Evolutionary conservation across 2,113 vertebrate species (phyloP).

Genomic region (Panthera tigris): DNA sequence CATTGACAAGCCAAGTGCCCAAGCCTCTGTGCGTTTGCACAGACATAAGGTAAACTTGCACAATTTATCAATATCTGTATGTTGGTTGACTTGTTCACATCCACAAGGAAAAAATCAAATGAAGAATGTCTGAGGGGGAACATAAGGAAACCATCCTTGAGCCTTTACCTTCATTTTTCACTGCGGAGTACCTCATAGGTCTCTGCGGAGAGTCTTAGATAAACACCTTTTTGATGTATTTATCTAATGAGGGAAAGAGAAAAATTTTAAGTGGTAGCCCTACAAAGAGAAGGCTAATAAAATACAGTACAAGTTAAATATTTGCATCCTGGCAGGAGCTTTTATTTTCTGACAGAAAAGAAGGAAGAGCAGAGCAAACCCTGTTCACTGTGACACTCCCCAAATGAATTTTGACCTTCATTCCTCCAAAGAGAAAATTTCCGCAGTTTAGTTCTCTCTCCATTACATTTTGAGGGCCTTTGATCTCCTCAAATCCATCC

Average conservation of each 20-base stretch:
- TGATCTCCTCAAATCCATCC: conserved; percentile 51
- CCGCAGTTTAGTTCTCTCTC: conserved; percentile 37
- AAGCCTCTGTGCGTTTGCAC: background rate
- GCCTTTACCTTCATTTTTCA: background rate
- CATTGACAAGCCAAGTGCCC: background rate
- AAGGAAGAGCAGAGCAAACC: background rate
- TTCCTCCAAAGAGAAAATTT: conserved; percentile 19
- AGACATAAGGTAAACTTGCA: background rate
- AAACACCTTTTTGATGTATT: background rate
- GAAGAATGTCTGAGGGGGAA: background rate
- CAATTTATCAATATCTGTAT: background rate
- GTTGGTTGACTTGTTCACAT: background rate
- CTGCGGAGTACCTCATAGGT: background rate
- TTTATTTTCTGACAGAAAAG: conserved; percentile 32
- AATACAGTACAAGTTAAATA: conserved; percentile 38
- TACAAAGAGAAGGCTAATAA: conserved; percentile 43
- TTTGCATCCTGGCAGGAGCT: conserved; percentile 7
- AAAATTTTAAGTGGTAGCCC: background rate
- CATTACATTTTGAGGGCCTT: background rate
- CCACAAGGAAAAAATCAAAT: background rate
- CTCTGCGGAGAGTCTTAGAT: background rate
- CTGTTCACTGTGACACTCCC: background rate
- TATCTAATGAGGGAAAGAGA: conserved; percentile 3
- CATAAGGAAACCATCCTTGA: background rate
- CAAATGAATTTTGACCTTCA: background rate